A percentile compares a stretch with the other conserved stretches of the same genome.
Conservation (phyloP, 2,113 vertebrate species). For the Candoia aspera region DNA sequence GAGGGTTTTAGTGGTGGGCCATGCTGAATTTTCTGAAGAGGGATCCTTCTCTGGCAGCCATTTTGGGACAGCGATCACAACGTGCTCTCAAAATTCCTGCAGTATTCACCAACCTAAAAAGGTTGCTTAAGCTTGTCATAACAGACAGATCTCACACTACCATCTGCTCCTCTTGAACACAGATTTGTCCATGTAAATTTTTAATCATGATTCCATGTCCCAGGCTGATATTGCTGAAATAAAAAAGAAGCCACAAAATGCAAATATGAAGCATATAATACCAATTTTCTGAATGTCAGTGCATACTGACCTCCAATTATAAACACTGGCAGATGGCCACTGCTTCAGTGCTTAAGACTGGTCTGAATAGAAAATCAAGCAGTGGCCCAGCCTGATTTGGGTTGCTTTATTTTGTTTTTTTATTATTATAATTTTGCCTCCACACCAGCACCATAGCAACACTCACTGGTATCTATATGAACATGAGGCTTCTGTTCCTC, state of each 20-base stretch:
- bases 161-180: neutral
- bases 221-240: constrained; percentile 55
- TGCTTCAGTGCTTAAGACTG: constrained; percentile 63
- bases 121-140: neutral
- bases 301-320: constrained; percentile 66
- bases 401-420: neutral
- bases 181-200: constrained; percentile 51
- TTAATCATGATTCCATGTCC: constrained; percentile 41
- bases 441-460: constrained; percentile 63
- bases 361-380: constrained; percentile 64
- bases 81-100: neutral
- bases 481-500: constrained; percentile 25
- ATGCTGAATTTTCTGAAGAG: neutral
- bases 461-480: constrained; percentile 28
- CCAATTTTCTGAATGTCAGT: constrained; percentile 67
- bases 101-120: neutral
- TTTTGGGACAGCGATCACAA: neutral
- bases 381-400: constrained; percentile 41
- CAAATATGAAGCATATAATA: constrained; percentile 53
- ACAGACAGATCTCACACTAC: neutral
- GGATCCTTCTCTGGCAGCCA: neutral
- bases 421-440: constrained; percentile 12
- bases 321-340: constrained; percentile 75
- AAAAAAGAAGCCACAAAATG: constrained; percentile 56
- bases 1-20: neutral